Conservation (phyloP, 2,888 invertebrate genomes). For the Clepsis dumicolana region DNA sequence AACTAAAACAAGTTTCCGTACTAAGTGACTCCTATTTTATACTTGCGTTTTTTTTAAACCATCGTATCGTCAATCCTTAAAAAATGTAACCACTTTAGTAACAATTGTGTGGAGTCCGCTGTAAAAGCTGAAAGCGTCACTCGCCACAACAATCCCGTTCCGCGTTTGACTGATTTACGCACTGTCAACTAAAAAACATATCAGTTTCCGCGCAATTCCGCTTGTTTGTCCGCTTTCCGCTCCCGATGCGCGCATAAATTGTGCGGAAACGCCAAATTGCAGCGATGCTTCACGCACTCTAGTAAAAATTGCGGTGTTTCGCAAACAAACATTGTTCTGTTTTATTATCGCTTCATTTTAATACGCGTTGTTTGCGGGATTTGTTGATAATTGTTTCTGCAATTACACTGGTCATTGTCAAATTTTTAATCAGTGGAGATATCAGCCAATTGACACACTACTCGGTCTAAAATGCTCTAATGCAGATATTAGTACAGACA, state of each 20-base stretch:
- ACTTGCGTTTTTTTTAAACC: no score
- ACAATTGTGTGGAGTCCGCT: neutral
- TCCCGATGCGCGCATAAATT: slow-evolving; percentile 81
- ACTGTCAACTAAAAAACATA: slow-evolving; percentile 72
- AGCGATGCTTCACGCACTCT: slow-evolving; percentile 75
- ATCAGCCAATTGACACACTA: no score
- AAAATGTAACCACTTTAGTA: neutral
- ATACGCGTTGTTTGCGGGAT: slow-evolving; percentile 33
- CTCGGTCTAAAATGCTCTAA: no score
- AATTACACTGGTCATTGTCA: no score
- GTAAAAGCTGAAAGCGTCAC: slow-evolving; percentile 48
- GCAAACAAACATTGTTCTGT: slow-evolving; percentile 74
- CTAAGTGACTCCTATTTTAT: no score
- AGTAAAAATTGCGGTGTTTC: slow-evolving; percentile 79
- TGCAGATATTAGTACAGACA: no score
- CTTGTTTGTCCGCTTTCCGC: slow-evolving; percentile 81
- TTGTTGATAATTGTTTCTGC: neutral
- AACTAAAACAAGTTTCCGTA: no score
- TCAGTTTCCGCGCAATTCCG: slow-evolving; percentile 75
- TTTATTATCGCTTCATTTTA: slow-evolving; percentile 64
- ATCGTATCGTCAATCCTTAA: no score
- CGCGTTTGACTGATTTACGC: slow-evolving; percentile 76
- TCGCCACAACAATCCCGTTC: slow-evolving; percentile 63
- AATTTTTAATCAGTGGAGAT: no score
- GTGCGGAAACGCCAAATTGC: slow-evolving; percentile 82